Base-by-base conservation (phyloP, 2,113 vertebrate genomes). In the Tapirus terrestris region DNA sequence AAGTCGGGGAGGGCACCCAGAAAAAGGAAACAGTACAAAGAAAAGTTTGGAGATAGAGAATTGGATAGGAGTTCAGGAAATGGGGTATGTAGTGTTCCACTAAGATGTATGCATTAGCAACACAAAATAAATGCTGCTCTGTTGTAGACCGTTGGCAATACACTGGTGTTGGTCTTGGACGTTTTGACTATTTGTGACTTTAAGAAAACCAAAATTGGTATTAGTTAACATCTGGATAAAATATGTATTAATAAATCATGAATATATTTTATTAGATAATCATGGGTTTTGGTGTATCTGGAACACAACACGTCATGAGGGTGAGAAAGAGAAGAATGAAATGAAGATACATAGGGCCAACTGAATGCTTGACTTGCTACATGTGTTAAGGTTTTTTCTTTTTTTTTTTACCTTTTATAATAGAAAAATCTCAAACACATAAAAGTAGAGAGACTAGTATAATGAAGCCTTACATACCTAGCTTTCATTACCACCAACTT, bases 191-290 rank as follows among this genome's bases (percentile, higher is more conserved):
- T 84, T 45, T 87, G 31, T 80, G 65, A 75, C 31, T 76, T 48
- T 25, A 56, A 75, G 60, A 27, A 93, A 83, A 39, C 29, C 16
- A 61, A 79, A 86, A 60, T 76, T 48, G 14, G 16, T 91, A 77
- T 73, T 94, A 63, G 51, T 86, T 82, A 96, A 91, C 4, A 82
- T 67, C 36, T 82, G 76, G 43, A 70, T 92, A 85, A 95, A 88
- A 36, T 48, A 43, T 20, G 0, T 36, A 17, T 56, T 83, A 87
- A 88, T 68, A 80, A 65, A 72, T 73, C 23, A 2, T 90, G 76
- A 83, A 5, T 58, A 5, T 77, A 51, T 73, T 96, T 84, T 77
- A 79, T 60, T 83, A 70, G 67, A 2, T 87, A 77, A 83, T 12
- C 21, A 48, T 90, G 43, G 31, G 17, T 56, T 97, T 94, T 86